Evolutionary conservation across 2,113 vertebrate species (phyloP), one percentile per base, ranked within the genome.

Genomic region (Mus spicilegus): DNA sequence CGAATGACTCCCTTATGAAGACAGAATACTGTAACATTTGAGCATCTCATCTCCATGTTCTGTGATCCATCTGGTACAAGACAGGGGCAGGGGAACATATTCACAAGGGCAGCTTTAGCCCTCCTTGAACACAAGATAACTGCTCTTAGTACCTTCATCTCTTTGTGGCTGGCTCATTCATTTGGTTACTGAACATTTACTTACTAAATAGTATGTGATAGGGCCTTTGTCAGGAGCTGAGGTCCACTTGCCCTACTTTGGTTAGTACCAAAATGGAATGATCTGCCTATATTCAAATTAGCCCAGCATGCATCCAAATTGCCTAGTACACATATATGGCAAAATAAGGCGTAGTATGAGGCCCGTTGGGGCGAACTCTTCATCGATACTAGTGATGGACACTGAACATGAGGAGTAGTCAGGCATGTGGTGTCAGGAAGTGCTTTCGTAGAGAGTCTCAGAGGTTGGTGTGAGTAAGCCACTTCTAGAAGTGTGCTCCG

Each of bases 1-100:
- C n/a, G 4, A 92, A 65, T 89, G 72, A 56, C 30, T 96, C 16
- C 49, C 39, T 96, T 91, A 39, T 67, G 85, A 93, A 97, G 91
- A 90, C 56, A 86, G 84, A 93, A 42, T 89, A 80, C n/a, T 90
- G 70, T 97, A 94, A 73, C 89, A 90, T 96, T 96, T 96, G 93
- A 96, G 78, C 51, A 76, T 94, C 91, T 93, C 94, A 95, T 94
- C 73, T 95, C n/a, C 58, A 80, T 82, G 76, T 94, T 94, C 87
- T 90, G 49, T 89, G 56, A 63, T 72, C 88, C 82, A 91, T 97
- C 92, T 96, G 85, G 78, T 95, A 51, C 4, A 46, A 24, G 80
- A 67, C 20, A 82, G 92, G 92, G 56, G 80, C 58, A 61, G 49
- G 86, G 39, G 88, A 95, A 67, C 42, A 58, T 95, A 85, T 80